Percentiles rank a stretch among this genome's conserved stretches.
These are phyloP conservation scores for Semaprochilodus insignis DNA, from an alignment of 2,797 vertebrate species.

Conservation along the genomic window DNA sequence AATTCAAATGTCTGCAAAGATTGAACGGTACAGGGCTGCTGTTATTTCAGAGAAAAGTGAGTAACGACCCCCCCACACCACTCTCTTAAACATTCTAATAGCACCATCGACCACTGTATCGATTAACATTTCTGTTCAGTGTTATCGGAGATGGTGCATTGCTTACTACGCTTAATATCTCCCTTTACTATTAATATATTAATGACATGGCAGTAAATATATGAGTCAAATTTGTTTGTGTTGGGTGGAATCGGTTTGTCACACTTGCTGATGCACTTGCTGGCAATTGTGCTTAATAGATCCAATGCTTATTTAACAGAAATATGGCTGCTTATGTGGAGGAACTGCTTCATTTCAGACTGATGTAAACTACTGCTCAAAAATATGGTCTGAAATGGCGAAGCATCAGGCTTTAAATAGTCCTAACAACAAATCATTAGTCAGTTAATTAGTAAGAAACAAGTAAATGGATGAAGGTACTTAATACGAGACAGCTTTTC, in stretches of 20 bases:
- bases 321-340: not conserved
- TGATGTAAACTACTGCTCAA: too few relatives aligned
- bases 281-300: too few relatives aligned
- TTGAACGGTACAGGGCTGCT: constrained; percentile 54
- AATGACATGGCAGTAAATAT: not conserved
- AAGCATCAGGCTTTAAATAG: too few relatives aligned
- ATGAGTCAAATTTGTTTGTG: not conserved
- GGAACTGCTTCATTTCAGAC: too few relatives aligned
- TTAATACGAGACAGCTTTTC: too few relatives aligned
- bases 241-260: not conserved
- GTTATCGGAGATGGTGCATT: not conserved
- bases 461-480: too few relatives aligned
- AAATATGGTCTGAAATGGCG: too few relatives aligned
- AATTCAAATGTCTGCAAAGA: constrained; percentile 64
- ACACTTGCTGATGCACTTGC: not conserved
- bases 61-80: constrained; percentile 25
- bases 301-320: not conserved
- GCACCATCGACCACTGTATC: constrained; percentile 41
- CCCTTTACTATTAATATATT: not conserved
- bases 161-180: not conserved
- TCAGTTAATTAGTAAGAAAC: too few relatives aligned
- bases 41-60: constrained; percentile 53
- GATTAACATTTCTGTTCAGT: constrained; percentile 36
- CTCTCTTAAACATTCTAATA: constrained; percentile 42
- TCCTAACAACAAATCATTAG: too few relatives aligned